These are phyloP conservation scores for Ceriagrion tenellum DNA, from an alignment of 2,888 invertebrate species.

Conservation along the genomic window DNA sequence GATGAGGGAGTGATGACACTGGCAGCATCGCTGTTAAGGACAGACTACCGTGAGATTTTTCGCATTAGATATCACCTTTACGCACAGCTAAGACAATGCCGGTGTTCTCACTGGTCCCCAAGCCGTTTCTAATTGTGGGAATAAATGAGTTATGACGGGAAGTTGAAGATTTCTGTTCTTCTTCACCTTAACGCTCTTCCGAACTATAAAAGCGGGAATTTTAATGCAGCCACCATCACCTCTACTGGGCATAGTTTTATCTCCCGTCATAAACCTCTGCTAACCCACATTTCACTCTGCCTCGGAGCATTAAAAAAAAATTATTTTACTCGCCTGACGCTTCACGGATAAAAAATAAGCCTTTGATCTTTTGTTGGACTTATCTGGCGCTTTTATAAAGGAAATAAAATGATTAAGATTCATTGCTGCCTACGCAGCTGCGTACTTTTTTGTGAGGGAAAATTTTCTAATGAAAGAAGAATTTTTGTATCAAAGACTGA, in stretches of 20 bases:
- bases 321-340: not conserved
- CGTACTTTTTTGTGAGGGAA: not conserved
- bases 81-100: not conserved
- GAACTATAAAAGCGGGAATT: not conserved
- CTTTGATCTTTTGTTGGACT: slow-evolving; percentile 34
- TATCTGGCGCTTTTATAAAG: slow-evolving; percentile 38
- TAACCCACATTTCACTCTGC: not conserved
- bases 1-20: not conserved
- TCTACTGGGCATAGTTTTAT: not conserved
- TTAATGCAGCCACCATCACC: not conserved
- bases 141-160: slow-evolving; percentile 33
- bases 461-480: not conserved
- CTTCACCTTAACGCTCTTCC: not conserved
- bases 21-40: not conserved
- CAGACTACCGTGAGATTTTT: not conserved
- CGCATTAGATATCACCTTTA: not conserved
- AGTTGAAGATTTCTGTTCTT: not conserved
- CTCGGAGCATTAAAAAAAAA: not conserved
- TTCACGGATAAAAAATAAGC: not conserved
- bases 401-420: slow-evolving; percentile 52
- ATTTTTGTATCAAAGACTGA: not conserved
- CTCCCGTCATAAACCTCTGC: not conserved
- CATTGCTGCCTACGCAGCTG: not conserved
- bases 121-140: not conserved
- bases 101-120: not conserved